These are phyloP conservation scores for Pantherophis alleghaniensis DNA, from an alignment of 2,797 vertebrate species.

Conservation along the genomic window DNA sequence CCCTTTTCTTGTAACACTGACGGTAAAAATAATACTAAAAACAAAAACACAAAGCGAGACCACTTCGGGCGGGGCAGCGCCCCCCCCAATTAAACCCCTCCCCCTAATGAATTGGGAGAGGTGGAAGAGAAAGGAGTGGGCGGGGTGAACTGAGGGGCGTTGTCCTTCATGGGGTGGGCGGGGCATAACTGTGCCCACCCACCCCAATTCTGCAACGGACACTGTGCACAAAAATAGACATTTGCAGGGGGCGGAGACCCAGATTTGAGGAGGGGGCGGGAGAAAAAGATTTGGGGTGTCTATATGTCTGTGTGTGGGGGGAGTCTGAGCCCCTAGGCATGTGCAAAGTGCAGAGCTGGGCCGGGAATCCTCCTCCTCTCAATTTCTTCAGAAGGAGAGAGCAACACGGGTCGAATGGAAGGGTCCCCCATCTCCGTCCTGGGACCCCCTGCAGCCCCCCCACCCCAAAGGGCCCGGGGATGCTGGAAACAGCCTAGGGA, in stretches of 20 bases:
- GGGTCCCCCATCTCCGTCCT: background rate
- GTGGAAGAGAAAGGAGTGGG: background rate
- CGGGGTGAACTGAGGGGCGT: background rate
- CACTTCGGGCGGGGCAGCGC: too few species aligned
- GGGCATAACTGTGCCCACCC: background rate
- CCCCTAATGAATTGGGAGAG: background rate
- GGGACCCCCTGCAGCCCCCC: background rate
- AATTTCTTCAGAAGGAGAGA: background rate
- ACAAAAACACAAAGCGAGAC: background rate
- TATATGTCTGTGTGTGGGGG: background rate
- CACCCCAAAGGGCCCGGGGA: background rate
- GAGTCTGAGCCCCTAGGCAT: background rate
- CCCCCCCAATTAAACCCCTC: background rate
- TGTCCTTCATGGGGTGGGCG: background rate
- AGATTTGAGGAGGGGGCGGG: background rate
- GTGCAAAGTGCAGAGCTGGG: conserved; percentile 1
- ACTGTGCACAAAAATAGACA: background rate
- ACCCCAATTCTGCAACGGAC: background rate
- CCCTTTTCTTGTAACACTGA: conserved; percentile 35
- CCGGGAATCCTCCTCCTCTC: background rate
- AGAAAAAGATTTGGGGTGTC: background rate
- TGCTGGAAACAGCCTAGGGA: background rate
- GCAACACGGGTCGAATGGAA: background rate
- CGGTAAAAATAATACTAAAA: conserved; percentile 13
- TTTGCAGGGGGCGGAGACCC: background rate